phyloP scores from a whole-genome alignment of 2,797 vertebrate species.

The Kryptopterus vitreolus region DNA sequence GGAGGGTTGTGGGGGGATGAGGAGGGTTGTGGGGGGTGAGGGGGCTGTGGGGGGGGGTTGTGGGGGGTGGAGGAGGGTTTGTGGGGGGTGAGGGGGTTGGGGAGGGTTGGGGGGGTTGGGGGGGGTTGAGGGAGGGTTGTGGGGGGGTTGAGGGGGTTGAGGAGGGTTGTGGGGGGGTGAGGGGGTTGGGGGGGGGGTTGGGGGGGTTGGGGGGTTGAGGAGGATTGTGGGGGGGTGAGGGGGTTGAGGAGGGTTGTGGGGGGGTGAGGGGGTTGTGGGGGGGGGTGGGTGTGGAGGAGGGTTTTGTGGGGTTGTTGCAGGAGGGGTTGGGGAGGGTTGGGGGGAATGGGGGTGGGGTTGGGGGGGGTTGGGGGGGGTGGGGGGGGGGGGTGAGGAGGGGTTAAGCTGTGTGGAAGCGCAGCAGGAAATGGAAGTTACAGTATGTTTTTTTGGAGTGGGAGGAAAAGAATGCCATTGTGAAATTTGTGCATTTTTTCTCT shows the following conservation, averaged over 20 bases:
- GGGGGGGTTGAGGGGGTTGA: slow-evolving; percentile 37
- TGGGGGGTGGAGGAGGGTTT: slow-evolving; percentile 46
- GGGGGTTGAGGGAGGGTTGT: too few relatives aligned
- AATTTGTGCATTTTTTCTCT: slow-evolving; percentile 42
- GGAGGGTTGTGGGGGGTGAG: neutral
- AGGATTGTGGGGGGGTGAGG: slow-evolving; percentile 43
- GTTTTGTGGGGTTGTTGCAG: too few relatives aligned
- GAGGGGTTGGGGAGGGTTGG: too few relatives aligned
- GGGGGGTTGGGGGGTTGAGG: slow-evolving; percentile 14
- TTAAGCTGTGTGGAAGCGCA: slow-evolving; percentile 52
- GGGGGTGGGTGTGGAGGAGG: slow-evolving; percentile 46
- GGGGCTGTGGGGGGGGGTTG: slow-evolving; percentile 42
- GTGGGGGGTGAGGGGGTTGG: too few relatives aligned
- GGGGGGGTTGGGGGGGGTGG: too few relatives aligned
- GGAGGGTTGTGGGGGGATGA: slow-evolving; percentile 42
- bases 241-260: slow-evolving; percentile 17
- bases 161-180: too few relatives aligned
- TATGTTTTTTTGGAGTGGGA: slow-evolving; percentile 43
- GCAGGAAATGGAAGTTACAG: slow-evolving; percentile 59
- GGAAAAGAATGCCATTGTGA: slow-evolving; percentile 41
- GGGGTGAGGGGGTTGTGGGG: slow-evolving; percentile 48
- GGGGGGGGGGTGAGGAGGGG: slow-evolving; percentile 42
- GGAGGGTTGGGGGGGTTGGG: slow-evolving; percentile 42
- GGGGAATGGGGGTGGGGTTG: too few relatives aligned
- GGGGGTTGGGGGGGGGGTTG: slow-evolving; percentile 21